Evolutionary conservation across 2,113 vertebrate species (phyloP).

Genomic region (Elachura formosa): DNA sequence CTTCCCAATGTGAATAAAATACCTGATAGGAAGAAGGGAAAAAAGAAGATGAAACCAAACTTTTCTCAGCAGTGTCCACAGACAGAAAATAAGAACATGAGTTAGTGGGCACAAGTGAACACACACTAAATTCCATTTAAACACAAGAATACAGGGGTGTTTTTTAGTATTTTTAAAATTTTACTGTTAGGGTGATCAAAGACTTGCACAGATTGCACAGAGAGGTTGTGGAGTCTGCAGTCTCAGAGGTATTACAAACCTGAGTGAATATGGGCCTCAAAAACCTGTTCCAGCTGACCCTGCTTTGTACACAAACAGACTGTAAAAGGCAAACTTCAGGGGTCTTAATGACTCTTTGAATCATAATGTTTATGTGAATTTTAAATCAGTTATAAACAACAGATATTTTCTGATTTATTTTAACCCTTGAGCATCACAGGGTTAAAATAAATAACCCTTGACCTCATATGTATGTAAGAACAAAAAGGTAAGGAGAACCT

Average conservation of each 20-base stretch:
- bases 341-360: not conserved
- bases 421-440: not conserved
- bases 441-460: too few relatives aligned
- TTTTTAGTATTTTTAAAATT: not conserved
- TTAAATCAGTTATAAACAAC: not conserved
- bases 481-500: not conserved
- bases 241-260: not conserved
- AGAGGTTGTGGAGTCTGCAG: not conserved
- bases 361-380: not conserved
- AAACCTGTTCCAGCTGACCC: not conserved
- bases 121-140: not conserved
- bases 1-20: not conserved
- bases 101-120: not conserved
- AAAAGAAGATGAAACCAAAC: not conserved
- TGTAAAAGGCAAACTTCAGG: not conserved
- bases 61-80: not conserved
- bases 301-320: not conserved
- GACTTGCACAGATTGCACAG: not conserved
- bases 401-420: not conserved
- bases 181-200: not conserved
- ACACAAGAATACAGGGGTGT: not conserved
- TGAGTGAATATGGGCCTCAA: not conserved
- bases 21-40: not conserved
- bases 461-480: not conserved
- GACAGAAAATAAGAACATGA: not conserved